phyloP scores from a whole-genome alignment of 2,797 vertebrate species.

The Megalops cyprinoides region DNA sequence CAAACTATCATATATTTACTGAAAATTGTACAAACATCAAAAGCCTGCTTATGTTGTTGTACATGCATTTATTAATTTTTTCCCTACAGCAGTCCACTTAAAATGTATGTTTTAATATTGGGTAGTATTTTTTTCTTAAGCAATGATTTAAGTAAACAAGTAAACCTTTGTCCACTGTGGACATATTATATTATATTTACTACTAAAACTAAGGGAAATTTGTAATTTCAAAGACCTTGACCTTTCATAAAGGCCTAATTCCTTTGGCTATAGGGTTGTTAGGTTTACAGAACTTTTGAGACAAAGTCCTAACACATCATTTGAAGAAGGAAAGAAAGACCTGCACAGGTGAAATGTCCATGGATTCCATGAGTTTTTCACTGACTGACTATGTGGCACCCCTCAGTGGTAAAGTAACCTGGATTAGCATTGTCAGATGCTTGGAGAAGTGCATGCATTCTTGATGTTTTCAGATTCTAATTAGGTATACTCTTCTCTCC shows the following conservation, averaged over 20 bases:
- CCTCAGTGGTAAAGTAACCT: not conserved
- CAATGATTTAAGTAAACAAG: no score
- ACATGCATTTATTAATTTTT: not conserved
- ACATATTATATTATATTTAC: not conserved
- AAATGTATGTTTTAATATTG: not conserved
- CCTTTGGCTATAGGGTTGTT: no score
- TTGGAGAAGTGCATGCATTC: not conserved
- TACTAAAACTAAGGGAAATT: not conserved
- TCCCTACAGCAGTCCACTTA: not conserved
- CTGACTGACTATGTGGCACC: not conserved
- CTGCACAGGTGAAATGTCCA: not conserved
- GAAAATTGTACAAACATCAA: not conserved
- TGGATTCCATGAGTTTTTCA: not conserved
- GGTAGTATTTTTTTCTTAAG: not conserved
- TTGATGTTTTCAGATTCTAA: slow-evolving; percentile 13
- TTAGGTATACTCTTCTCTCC: slow-evolving; percentile 12
- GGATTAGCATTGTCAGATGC: not conserved
- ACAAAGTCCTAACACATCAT: no score
- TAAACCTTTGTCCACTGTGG: not conserved
- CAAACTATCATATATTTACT: not conserved
- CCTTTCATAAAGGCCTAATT: not conserved
- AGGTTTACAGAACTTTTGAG: no score
- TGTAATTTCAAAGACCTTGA: not conserved
- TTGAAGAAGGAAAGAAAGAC: not conserved
- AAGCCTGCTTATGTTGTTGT: not conserved